Conservation (phyloP, 2,888 invertebrate genomes). For the Tribolium freemani region DNA sequence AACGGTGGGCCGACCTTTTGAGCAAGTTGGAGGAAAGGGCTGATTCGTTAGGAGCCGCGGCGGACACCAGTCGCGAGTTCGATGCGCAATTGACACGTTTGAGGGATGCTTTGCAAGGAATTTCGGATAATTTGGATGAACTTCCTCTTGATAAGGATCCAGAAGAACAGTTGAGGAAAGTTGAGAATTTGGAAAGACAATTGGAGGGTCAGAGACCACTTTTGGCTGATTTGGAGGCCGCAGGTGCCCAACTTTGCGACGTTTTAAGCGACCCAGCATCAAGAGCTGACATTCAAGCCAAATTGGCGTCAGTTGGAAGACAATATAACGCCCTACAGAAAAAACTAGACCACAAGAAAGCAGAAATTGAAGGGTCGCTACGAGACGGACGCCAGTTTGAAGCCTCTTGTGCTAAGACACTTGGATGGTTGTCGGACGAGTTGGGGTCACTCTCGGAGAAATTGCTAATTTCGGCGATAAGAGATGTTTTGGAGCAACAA, state of each 20-base stretch:
- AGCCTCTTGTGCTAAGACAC: constrained; percentile 87
- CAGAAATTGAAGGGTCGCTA: constrained; percentile 83
- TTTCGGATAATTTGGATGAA: constrained; percentile 89
- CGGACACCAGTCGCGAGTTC: constrained; percentile 93
- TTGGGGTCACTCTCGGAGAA: constrained; percentile 82
- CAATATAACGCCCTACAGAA: constrained; percentile 91
- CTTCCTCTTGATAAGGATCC: constrained; percentile 86
- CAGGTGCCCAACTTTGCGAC: constrained; percentile 89
- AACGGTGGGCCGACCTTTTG: constrained; percentile 85
- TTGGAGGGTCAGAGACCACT: constrained; percentile 90
- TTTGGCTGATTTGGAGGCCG: constrained; percentile 89
- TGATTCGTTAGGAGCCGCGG: constrained; percentile 89
- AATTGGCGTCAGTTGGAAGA: constrained; percentile 87
- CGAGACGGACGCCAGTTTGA: constrained; percentile 93
- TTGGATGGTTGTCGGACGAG: constrained; percentile 91
- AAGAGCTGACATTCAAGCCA: constrained; percentile 90
- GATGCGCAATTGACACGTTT: constrained; percentile 88
- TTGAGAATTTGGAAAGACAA: constrained; percentile 89
- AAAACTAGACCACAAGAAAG: constrained; percentile 90
- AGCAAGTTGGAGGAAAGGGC: constrained; percentile 90
- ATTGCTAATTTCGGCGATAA: constrained; percentile 88
- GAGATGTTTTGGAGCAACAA: constrained; percentile 86
- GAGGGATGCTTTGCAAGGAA: constrained; percentile 87
- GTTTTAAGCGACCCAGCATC: constrained; percentile 92
- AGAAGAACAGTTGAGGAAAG: constrained; percentile 88